Conservation (phyloP, 2,797 vertebrate genomes). For the Gymnothorax javanicus region DNA sequence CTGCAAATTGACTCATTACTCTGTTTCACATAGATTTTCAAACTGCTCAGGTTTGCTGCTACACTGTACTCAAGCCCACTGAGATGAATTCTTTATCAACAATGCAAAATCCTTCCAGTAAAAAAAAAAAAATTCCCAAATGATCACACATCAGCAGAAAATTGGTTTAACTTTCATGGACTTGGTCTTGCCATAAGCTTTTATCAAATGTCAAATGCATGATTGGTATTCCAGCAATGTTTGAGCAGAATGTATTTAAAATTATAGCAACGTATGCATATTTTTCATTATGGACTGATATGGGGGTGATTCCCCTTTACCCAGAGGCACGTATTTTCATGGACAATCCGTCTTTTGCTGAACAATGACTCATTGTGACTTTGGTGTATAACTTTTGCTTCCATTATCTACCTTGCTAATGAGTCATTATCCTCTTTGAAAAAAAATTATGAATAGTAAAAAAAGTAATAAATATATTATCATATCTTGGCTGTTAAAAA, state of each 20-base stretch:
- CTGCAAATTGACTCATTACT: constrained; percentile 11
- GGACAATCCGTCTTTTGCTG: not conserved
- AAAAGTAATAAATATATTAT: not conserved
- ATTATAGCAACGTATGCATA: not conserved
- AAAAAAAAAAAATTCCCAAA: not conserved
- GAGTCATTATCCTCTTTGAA: not conserved
- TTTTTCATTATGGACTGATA: not conserved
- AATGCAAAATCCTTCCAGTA: not conserved
- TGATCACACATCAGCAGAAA: not conserved
- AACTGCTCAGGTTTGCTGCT: not conserved
- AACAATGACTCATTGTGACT: not conserved
- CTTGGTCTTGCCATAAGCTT: not conserved
- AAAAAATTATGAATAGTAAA: not conserved
- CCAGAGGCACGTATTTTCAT: not conserved
- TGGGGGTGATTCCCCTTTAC: not conserved
- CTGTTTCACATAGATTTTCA: not conserved
- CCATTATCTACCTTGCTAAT: not conserved
- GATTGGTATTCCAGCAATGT: not conserved
- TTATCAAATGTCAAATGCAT: not conserved
- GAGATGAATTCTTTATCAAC: constrained; percentile 2
- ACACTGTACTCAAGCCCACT: not conserved
- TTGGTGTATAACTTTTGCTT: not conserved
- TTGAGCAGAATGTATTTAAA: not conserved
- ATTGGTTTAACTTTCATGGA: not conserved
- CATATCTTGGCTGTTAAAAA: not conserved